Evolutionary conservation across 2,888 invertebrate genomes (phyloP), one percentile per base, ranked within the genome.

Genomic region (Limulus polyphemus): DNA sequence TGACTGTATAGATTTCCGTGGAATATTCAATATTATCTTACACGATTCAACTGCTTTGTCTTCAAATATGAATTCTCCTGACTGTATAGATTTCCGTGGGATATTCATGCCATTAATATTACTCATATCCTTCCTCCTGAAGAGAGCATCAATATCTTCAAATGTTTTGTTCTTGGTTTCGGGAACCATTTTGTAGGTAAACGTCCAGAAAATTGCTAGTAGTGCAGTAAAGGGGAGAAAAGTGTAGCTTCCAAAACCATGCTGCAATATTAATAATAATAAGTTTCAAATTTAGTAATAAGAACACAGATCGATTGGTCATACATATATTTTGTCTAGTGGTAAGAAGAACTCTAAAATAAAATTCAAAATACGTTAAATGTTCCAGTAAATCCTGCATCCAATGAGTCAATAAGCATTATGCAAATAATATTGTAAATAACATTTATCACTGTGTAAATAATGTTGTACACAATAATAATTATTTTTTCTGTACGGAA

Each of bases 161-260:
- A 95, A 91, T 13, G 79, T 79, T 80, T 91, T 92, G 80, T 93
- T 93, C 81, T 93, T 97, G 72, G 97, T 98, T 84, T 99, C 98
- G 76, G 98, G 98, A 78, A 98, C 93, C 83, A 89, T 94, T 81
- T 91, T 90, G 80, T 91, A 97, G 69, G 95, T 95, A 84, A 98
- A 98, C 80, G 92, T 87, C 90, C 94, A 94, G 84, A 95, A 97
- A 80, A 93, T 85, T 76, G 91, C 91, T 80, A 98, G 85, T 80
- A 94, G 87, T 78, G 86, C 88, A 81, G 93, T 93, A 84, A 98
- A 99, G 79, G 95, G 92, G 83, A 97, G 88, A 84, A 97, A 97
- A 79, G 93, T 92, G 82, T 94, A 97, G 82, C 93, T 92, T 79
- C 90, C 91, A 81, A 93, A 82, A 73, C 1, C 7, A 32, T 32